phyloP scores from a whole-genome alignment of 2,113 vertebrate species.

The Zootoca vivipara region DNA sequence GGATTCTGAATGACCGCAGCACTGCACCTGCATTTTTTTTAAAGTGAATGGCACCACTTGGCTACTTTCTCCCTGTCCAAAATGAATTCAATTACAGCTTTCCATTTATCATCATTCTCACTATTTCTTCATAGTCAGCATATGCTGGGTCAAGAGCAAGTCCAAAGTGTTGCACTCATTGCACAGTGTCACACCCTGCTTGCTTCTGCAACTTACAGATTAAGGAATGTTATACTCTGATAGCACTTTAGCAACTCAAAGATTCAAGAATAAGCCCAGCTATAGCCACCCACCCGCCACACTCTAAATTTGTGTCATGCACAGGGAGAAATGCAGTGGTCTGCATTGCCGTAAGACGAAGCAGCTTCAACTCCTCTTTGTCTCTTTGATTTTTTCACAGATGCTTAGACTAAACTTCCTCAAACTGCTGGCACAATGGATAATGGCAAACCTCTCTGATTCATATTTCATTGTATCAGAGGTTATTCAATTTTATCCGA shows the following conservation, averaged over 20 bases:
- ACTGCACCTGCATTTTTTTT: not conserved
- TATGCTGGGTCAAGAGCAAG: not conserved
- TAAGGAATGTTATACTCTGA: rapidly evolving
- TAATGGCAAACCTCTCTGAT: not conserved
- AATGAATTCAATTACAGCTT: not conserved
- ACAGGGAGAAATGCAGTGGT: not conserved
- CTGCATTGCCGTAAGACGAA: not conserved
- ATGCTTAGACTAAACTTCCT: not conserved
- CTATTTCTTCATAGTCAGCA: not conserved
- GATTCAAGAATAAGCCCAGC: not conserved
- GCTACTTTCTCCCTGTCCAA: not conserved
- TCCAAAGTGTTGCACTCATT: not conserved
- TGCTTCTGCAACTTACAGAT: not conserved
- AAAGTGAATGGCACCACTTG: not conserved
- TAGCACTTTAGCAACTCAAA: rapidly evolving
- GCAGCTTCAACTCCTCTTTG: rapidly evolving
- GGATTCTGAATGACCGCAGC: not conserved
- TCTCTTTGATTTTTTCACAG: not conserved
- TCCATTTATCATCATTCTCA: not conserved
- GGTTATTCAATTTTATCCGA: not conserved
- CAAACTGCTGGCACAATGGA: not conserved
- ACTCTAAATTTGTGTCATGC: not conserved
- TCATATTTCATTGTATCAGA: not conserved
- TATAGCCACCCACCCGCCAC: too few relatives aligned
- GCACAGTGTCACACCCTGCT: not conserved